Conservation (phyloP, 1,140 invertebrate genomes). For the Lasioglossum baleicum region DNA sequence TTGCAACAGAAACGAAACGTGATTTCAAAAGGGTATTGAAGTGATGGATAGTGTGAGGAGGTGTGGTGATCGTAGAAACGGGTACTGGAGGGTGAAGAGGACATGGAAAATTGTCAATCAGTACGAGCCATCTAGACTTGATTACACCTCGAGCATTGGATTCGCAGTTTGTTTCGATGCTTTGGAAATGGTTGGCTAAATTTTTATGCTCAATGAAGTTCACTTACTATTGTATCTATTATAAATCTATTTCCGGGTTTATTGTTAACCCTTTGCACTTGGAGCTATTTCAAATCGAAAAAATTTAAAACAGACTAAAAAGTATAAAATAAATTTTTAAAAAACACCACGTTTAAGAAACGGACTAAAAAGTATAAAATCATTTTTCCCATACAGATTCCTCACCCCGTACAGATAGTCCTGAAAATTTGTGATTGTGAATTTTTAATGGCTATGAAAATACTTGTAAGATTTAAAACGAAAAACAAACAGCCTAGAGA, state of each 20-base stretch:
- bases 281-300: no score
- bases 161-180: conserved; percentile 45
- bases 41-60: conserved; percentile 32
- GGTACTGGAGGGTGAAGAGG: conserved; percentile 48
- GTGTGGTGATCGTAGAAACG: conserved; percentile 28
- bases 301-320: no score
- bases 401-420: no score
- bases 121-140: conserved; percentile 72
- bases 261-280: neutral
- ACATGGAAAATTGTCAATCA: conserved; percentile 75
- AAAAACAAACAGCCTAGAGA: no score
- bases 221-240: conserved; percentile 17
- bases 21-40: conserved; percentile 41
- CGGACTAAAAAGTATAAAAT: no score
- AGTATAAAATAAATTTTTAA: no score
- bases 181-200: conserved; percentile 47
- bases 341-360: no score
- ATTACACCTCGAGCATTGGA: conserved; percentile 67
- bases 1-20: conserved; percentile 51
- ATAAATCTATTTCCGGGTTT: conserved; percentile 44
- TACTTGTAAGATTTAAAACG: no score
- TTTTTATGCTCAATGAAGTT: conserved; percentile 43
- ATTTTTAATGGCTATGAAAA: no score
- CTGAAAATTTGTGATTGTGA: no score
- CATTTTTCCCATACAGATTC: no score